Base-by-base conservation (phyloP, 2,113 vertebrate genomes). In the Notothenia coriiceps region DNA sequence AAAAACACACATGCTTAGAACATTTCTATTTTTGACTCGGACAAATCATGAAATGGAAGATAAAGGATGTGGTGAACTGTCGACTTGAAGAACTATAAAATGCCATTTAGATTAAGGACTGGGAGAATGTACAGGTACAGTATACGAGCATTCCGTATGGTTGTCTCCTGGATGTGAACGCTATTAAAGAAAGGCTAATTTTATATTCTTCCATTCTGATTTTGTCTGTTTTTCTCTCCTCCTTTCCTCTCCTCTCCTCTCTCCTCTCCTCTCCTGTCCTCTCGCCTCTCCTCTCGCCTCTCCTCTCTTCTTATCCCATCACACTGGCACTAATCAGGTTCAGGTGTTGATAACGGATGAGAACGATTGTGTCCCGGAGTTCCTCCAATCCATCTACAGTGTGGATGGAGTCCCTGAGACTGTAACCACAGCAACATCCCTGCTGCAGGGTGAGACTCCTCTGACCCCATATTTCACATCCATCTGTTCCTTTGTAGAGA, bases 301-400 rank as follows among this genome's bases (percentile, higher is more conserved):
- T 35, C 80, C 10, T 87, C 74, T 70, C 33, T 55, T 33, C 63
- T 62, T 43, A 0, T 46, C 29, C 15, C 55, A 68, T 65, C 80
- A 33, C 33, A 14, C 52, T 25, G 46, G n/a, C 57, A 6, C 80
- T 90, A 90, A 91, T 87, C 89, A 97, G 96, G 95, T 97, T 93
- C 94, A 95, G 89, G 94, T 96, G 93, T 90, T 96, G 90, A 96
- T 97, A 91, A 96, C 93, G 60, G 96, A 98, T 60, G 95, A 96
- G 88, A 97, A 97, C 68, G 96, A 96, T 85, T 97, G 95, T 79
- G 94, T 95, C 80, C 96, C 96, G 0, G 96, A 97, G 93, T 97
- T 98, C 88, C 92, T 96, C 82, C 96, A 97, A 87, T 95, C 94
- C 6, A 96, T 97, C 94, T 97, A 95, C 90, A 97, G 93, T 89